phyloP scores from a whole-genome alignment of 2,113 vertebrate genomes.

The Chaetura pelagica region DNA sequence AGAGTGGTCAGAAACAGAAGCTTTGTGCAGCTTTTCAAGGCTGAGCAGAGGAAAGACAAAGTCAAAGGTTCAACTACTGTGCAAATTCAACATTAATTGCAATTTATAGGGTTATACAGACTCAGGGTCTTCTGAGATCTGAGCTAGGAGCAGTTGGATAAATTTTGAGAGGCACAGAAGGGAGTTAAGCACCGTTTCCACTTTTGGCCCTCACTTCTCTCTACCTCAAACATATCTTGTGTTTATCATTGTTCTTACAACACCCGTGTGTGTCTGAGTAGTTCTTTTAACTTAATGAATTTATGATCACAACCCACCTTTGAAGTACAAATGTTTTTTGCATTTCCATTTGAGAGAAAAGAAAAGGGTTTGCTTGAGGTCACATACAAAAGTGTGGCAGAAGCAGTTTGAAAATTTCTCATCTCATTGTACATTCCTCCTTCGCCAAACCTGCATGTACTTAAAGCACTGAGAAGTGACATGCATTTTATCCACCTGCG shows the following conservation, averaged over 20 bases:
- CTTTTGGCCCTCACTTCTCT: background rate
- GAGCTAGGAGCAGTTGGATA: background rate
- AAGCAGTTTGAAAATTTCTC: background rate
- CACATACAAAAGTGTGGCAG: background rate
- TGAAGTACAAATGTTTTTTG: background rate
- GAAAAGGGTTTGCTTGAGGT: slow-evolving; percentile 16
- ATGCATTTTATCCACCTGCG: background rate
- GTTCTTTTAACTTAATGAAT: background rate
- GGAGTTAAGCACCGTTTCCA: background rate
- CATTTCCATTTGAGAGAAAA: slow-evolving; percentile 1
- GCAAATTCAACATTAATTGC: slow-evolving; percentile 5
- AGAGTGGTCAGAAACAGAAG: background rate
- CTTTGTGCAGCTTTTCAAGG: background rate
- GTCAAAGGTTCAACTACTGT: background rate
- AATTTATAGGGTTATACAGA: background rate
- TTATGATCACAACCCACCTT: background rate
- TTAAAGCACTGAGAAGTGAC: background rate
- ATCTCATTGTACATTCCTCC: background rate
- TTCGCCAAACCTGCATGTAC: background rate
- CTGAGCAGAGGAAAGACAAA: background rate
- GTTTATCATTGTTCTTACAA: background rate
- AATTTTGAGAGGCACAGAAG: slow-evolving; percentile 3
- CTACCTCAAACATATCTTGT: background rate
- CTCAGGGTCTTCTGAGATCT: background rate
- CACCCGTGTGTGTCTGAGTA: background rate